Evolutionary conservation across 1,140 invertebrate genomes (phyloP).

Genomic region (Nebria ingens): DNA sequence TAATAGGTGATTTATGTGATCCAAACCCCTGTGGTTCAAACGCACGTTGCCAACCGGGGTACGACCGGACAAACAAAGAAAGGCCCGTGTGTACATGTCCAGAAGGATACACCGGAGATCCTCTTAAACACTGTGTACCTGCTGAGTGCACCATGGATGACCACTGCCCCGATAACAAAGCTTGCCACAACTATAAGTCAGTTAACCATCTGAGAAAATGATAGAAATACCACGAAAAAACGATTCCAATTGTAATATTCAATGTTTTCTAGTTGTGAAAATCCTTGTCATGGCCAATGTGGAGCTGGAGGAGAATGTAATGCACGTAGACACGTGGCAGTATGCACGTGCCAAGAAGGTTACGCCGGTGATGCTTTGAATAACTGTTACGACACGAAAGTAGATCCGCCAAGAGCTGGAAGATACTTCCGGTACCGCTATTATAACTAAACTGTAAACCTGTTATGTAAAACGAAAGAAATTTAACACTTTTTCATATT

Average conservation of each 20-base stretch:
- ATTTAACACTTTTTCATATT: no score
- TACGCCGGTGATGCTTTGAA: conserved; percentile 69
- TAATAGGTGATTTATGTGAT: conserved; percentile 63
- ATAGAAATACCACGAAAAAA: conserved; percentile 16
- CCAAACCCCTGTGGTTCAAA: conserved; percentile 77
- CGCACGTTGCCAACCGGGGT: conserved; percentile 70
- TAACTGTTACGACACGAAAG: conserved; percentile 32
- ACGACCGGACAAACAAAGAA: conserved; percentile 67
- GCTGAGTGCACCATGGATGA: conserved; percentile 65
- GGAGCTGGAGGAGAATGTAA: conserved; percentile 59
- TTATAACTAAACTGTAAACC: neutral
- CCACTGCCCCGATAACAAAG: conserved; percentile 58
- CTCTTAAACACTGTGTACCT: conserved; percentile 54
- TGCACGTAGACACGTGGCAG: conserved; percentile 67
- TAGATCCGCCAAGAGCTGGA: neutral
- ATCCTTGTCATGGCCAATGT: conserved; percentile 71
- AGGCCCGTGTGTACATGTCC: conserved; percentile 73
- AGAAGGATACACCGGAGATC: conserved; percentile 70
- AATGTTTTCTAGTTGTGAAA: conserved; percentile 42
- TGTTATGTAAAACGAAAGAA: no score
- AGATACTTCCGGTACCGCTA: neutral
- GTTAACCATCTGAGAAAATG: conserved; percentile 8
- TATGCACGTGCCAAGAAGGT: conserved; percentile 74
- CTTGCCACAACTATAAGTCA: conserved; percentile 57
- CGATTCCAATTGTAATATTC: neutral